Evolutionary conservation across 1,140 invertebrate species (phyloP).

Genomic region (Diorhabda elongata): DNA sequence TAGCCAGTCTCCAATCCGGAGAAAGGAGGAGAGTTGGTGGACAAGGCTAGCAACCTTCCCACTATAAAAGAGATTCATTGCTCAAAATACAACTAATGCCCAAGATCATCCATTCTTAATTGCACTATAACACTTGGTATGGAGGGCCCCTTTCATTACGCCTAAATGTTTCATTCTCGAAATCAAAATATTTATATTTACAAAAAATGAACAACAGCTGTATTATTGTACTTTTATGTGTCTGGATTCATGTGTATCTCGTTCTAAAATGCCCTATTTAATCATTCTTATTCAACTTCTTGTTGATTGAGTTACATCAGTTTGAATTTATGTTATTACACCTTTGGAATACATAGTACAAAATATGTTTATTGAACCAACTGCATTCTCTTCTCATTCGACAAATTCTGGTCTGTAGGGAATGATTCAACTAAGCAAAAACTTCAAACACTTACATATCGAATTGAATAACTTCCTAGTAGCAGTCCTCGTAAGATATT

Average conservation of each 20-base stretch:
- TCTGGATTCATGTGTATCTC: too few species aligned
- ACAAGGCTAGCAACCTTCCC: slow-evolving; percentile 14
- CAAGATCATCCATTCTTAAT: not conserved
- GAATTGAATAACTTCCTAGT: not conserved
- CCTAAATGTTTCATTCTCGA: too few species aligned
- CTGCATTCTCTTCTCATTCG: too few species aligned
- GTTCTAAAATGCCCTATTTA: too few species aligned
- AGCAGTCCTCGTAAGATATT: not conserved
- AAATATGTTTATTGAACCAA: not conserved
- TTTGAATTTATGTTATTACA: too few species aligned
- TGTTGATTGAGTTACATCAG: too few species aligned
- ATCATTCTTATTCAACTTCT: too few species aligned
- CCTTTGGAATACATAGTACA: too few species aligned
- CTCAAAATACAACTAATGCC: not conserved
- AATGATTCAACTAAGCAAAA: not conserved
- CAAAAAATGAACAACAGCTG: slow-evolving; percentile 1
- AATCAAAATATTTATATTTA: not conserved
- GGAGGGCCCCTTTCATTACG: too few species aligned
- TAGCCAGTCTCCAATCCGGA: slow-evolving; percentile 18
- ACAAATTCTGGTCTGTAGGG: too few species aligned
- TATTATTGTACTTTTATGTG: not conserved
- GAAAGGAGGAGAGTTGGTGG: slow-evolving; percentile 20
- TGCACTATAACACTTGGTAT: too few species aligned
- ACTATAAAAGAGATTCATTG: not conserved
- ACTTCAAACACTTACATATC: slow-evolving; percentile 1